Evolutionary conservation across 2,888 invertebrate species (phyloP), one percentile per base, ranked within the genome.

Genomic region (Chloroclysta siterata): DNA sequence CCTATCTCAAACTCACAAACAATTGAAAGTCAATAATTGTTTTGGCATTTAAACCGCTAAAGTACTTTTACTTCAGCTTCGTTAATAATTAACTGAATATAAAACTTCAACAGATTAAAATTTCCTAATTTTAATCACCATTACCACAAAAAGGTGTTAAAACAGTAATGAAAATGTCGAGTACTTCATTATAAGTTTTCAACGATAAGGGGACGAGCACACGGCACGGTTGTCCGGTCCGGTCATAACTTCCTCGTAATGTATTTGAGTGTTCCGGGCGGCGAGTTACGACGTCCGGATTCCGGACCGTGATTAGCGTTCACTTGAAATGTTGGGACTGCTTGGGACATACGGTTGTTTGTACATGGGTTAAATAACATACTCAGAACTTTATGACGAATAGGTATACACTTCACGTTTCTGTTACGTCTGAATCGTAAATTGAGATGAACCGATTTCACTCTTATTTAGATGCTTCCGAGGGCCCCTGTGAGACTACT

Each of bases 221-320:
- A 55, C 64, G 60, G 64, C 48, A 53, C 63, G 53, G 44, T 54
- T 33, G 60, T 56, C 53, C 65, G 60, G 54, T 42, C 61, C 58
- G 61, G 61, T 58, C 69, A 72, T 72, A 77, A 72, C 69, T 68
- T 70, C 66, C 58, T 64, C 50, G 70, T 79, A 76, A 80, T 77
- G 76, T 80, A 79, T 80, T 79, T 67, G 73, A 75, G 68, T 72
- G 74, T 80, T 80, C 76, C 79, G 76, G 63, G 46, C 28, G 65
- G 66, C 71, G 67, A 77, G 70, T 77, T 72, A 78, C 72, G 63
- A 72, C 76, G 66, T 74, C 75, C 73, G 69, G 64, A 66, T 76
- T 72, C 71, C 74, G 68, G 69, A 42, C 63, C 68, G 72, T 77
- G 75, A 79, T 80, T 80, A 76, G 69, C 66, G 64, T 51, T 57